Conservation (phyloP, 30 jellyfish, hydroid and myxozoan species). For the Euphysa ruthae region DNA sequence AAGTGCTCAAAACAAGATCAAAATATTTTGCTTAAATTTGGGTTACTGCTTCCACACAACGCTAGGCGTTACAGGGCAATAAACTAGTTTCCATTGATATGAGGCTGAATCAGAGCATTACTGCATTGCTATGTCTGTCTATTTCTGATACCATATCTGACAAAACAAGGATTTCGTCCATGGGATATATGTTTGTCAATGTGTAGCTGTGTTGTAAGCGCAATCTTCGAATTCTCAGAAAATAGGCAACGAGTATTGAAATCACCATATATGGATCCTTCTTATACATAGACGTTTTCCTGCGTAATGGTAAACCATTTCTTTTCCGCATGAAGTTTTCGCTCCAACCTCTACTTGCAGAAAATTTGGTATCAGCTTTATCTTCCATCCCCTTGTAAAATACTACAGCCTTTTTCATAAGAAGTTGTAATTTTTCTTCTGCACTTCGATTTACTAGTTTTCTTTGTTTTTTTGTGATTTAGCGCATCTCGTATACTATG, state of each 20-base stretch:
- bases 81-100: no score
- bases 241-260: conserved; percentile 2
- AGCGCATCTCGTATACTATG: no score
- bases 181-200: neutral
- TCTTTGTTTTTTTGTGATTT: no score
- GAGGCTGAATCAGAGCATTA: no score
- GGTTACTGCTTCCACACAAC: no score
- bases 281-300: neutral
- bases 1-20: no score
- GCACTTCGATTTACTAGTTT: no score
- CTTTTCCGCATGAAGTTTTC: neutral
- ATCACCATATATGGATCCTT: conserved; percentile 2
- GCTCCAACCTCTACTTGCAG: conserved; percentile 8
- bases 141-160: neutral
- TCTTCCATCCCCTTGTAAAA: neutral
- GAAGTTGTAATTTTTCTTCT: no score
- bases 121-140: no score
- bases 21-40: no score
- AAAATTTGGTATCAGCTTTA: neutral
- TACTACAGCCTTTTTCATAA: conserved; percentile 19
- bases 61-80: no score
- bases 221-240: neutral
- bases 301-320: neutral
- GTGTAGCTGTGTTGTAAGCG: neutral
- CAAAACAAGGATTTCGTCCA: neutral